phyloP scores from a whole-genome alignment of 2,797 vertebrate genomes.

The Myotis pilosus region DNA sequence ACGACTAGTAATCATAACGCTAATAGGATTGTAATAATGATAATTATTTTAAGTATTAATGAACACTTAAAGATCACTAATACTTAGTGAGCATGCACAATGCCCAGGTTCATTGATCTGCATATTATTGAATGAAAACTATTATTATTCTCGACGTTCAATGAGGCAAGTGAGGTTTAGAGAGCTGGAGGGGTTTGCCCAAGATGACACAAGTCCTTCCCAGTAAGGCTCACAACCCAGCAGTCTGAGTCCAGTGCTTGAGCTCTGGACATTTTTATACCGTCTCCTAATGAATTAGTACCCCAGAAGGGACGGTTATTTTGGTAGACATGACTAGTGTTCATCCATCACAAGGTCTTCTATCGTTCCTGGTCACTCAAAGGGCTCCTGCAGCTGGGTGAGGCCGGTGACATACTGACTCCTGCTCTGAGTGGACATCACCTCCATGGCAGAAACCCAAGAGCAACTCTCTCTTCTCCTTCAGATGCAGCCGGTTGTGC shows the following conservation, averaged over 20 bases:
- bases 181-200: neutral
- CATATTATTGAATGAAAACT: neutral
- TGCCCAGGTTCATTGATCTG: neutral
- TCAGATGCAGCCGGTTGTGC: accelerated
- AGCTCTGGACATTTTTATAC: neutral
- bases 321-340: accelerated
- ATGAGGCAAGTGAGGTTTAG: neutral
- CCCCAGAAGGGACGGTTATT: accelerated
- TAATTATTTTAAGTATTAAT: neutral
- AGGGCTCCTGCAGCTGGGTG: neutral
- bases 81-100: neutral
- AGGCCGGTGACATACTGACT: neutral
- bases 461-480: too few relatives aligned
- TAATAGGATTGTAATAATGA: neutral
- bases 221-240: neutral
- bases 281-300: neutral
- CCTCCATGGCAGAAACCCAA: accelerated
- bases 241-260: neutral
- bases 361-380: neutral
- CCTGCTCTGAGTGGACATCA: neutral
- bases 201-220: neutral
- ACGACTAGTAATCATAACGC: neutral
- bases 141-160: neutral
- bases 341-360: neutral
- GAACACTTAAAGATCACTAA: neutral